These are phyloP conservation scores for Amia ocellicauda DNA, from an alignment of 2,113 vertebrate genomes.

Conservation along the genomic window DNA sequence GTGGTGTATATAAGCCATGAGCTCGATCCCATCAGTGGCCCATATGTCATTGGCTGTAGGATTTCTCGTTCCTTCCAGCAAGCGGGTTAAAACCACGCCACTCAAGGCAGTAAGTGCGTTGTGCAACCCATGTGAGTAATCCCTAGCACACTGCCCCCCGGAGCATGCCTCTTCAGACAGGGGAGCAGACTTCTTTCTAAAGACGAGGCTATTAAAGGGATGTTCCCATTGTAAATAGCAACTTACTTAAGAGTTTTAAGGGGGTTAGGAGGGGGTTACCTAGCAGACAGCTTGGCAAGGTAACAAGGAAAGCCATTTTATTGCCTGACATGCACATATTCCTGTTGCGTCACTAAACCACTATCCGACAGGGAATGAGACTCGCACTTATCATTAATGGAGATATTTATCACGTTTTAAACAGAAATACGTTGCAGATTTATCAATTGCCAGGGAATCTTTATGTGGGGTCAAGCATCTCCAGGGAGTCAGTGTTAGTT, in stretches of 20 bases:
- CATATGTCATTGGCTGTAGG: background rate
- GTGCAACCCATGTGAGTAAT: conserved; percentile 15
- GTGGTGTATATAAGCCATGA: background rate
- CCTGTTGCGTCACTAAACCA: background rate
- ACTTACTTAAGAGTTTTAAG: conserved; percentile 30
- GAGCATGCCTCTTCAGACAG: background rate
- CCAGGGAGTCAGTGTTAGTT: too few relatives aligned
- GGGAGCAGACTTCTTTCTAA: conserved; percentile 1
- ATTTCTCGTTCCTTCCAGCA: background rate
- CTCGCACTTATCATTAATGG: too few relatives aligned
- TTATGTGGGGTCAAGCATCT: too few relatives aligned
- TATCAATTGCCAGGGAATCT: too few relatives aligned
- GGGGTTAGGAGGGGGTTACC: conserved; percentile 22
- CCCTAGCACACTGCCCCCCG: background rate
- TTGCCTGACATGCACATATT: background rate
- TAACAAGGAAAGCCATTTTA: conserved; percentile 16
- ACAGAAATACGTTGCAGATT: too few relatives aligned
- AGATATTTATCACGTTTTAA: too few relatives aligned
- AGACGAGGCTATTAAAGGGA: conserved; percentile 15
- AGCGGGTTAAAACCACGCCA: background rate
- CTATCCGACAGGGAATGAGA: too few relatives aligned
- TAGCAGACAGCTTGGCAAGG: conserved; percentile 11
- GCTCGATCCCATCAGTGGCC: conserved; percentile 21
- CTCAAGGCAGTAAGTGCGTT: background rate
- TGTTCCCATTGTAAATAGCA: conserved; percentile 25